Percentiles rank a stretch among this genome's conserved stretches.
These are phyloP conservation scores for Antechinus flavipes DNA, from an alignment of 2,113 vertebrate genomes.

Conservation along the genomic window DNA sequence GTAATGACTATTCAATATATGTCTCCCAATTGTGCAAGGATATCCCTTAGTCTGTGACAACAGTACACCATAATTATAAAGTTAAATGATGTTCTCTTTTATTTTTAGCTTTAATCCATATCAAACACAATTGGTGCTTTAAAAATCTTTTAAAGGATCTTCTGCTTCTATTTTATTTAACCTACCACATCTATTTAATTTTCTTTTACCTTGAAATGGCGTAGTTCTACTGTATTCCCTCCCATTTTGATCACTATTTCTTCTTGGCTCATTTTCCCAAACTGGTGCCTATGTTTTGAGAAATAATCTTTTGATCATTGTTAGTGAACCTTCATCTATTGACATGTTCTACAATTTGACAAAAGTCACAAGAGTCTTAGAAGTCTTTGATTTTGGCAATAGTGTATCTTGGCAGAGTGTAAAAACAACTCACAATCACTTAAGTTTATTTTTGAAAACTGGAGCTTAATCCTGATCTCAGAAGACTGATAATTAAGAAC, in stretches of 20 bases:
- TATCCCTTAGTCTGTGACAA: constrained; percentile 59
- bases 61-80: constrained; percentile 70
- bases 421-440: neutral
- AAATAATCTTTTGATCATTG: neutral
- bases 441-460: neutral
- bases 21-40: constrained; percentile 51
- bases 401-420: neutral
- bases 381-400: neutral
- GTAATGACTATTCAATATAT: constrained; percentile 60
- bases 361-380: neutral
- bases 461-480: neutral
- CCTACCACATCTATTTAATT: constrained; percentile 37
- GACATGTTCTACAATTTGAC: neutral
- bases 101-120: constrained; percentile 64
- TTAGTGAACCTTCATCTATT: neutral
- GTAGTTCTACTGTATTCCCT: neutral
- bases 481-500: neutral
- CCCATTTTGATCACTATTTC: neutral
- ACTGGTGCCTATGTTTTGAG: neutral
- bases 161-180: constrained; percentile 43
- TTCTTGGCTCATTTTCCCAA: neutral
- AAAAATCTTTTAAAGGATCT: constrained; percentile 15
- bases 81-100: constrained; percentile 56
- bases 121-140: constrained; percentile 29
- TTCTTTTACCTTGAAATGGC: constrained; percentile 39